These are phyloP conservation scores for Aspidiotus rigidus DNA, from an alignment of 2,888 invertebrate genomes.

Conservation along the genomic window DNA sequence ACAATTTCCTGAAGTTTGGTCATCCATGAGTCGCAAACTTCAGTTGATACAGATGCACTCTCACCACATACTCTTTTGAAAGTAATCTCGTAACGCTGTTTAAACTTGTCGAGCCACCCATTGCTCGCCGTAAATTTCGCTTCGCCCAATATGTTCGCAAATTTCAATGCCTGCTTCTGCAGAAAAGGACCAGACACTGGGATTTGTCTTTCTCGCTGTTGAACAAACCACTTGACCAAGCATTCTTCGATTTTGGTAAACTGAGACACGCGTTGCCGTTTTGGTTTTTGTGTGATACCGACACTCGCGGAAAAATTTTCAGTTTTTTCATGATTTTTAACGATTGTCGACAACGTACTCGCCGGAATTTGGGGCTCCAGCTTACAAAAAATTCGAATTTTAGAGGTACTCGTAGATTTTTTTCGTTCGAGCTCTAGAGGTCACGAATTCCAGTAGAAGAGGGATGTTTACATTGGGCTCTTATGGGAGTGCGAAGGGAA, in stretches of 20 bases:
- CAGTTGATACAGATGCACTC: conserved; percentile 33
- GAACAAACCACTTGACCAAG: neutral
- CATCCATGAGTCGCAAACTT: conserved; percentile 35
- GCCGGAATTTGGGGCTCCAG: neutral
- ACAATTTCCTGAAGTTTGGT: conserved; percentile 35
- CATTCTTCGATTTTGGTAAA: neutral
- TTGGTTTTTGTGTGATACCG: neutral
- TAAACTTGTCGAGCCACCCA: conserved; percentile 3
- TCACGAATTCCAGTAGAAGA: neutral
- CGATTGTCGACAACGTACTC: neutral
- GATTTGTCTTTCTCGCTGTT: neutral
- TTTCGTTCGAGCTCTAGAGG: conserved; percentile 11
- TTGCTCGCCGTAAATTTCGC: neutral
- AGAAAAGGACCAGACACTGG: neutral
- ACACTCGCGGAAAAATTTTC: neutral
- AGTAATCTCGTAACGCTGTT: conserved; percentile 37
- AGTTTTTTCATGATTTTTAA: neutral
- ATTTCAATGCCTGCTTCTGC: neutral
- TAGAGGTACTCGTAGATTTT: conserved; percentile 9
- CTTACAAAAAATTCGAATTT: conserved; percentile 8
- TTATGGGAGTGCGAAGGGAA: conserved; percentile 16
- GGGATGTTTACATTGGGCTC: neutral
- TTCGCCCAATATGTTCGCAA: neutral
- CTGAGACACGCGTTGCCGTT: neutral
- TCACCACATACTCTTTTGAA: conserved; percentile 38